A percentile compares a stretch with the other conserved stretches of the same genome.
phyloP scores from a whole-genome alignment of 2,888 invertebrate genomes.

The Sesia apiformis region DNA sequence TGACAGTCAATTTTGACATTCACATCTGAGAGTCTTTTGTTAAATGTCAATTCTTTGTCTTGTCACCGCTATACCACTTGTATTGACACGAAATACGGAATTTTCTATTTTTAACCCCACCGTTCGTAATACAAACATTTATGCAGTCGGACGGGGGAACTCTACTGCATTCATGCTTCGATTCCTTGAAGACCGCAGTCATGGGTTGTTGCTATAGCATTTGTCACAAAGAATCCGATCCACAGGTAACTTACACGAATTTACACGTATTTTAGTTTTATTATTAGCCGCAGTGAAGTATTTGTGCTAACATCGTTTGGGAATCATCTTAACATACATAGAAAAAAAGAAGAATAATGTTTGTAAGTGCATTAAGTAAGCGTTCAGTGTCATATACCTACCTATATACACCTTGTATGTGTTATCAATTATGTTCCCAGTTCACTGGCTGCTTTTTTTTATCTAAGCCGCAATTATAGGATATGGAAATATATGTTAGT shows the following conservation, averaged over 20 bases:
- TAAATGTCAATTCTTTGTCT: background rate
- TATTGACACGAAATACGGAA: slow-evolving; percentile 6
- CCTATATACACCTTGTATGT: too few relatives aligned
- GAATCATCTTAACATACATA: too few relatives aligned
- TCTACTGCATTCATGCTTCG: slow-evolving; percentile 67
- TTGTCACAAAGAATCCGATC: slow-evolving; percentile 80
- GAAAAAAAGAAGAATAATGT: too few relatives aligned
- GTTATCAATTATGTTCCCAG: background rate
- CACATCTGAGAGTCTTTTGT: background rate
- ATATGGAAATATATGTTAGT: background rate
- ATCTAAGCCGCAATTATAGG: background rate
- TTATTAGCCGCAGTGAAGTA: too few relatives aligned
- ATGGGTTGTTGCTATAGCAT: slow-evolving; percentile 84
- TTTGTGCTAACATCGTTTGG: too few relatives aligned
- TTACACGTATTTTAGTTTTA: too few relatives aligned
- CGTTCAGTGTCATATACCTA: too few relatives aligned
- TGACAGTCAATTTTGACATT: too few relatives aligned
- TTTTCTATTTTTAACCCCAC: slow-evolving; percentile 59
- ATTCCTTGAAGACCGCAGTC: slow-evolving; percentile 58
- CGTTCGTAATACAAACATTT: slow-evolving; percentile 53
- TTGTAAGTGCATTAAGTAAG: too few relatives aligned
- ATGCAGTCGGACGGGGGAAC: slow-evolving; percentile 66
- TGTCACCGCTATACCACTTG: background rate
- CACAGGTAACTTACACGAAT: slow-evolving; percentile 68
- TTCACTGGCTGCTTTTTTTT: background rate